These are phyloP conservation scores for Fregetta grallaria DNA, from an alignment of 2,113 vertebrate species.

Conservation along the genomic window DNA sequence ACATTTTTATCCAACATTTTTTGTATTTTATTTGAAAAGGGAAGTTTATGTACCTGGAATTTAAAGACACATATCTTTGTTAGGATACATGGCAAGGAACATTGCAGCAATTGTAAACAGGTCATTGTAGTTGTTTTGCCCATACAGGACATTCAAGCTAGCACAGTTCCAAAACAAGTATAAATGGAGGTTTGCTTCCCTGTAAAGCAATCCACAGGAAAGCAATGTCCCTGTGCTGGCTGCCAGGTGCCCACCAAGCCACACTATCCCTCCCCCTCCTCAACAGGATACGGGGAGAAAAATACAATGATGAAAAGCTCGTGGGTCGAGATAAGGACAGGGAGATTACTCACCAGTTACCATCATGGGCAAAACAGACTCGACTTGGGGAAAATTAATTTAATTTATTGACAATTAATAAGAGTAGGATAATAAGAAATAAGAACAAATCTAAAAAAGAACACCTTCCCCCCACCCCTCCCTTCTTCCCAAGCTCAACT, in stretches of 20 bases:
- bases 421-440: not conserved
- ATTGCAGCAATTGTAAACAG: not conserved
- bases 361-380: accelerated
- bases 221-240: not conserved
- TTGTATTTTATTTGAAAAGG: not conserved
- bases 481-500: not conserved
- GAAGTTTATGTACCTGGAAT: not conserved
- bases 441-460: accelerated
- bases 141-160: not conserved
- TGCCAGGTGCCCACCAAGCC: not conserved
- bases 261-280: not conserved
- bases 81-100: not conserved
- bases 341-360: not conserved
- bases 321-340: accelerated
- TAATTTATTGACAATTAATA: not conserved
- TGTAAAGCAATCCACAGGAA: not conserved
- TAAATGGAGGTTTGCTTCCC: not conserved
- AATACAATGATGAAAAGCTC: not conserved
- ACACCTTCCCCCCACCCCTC: not conserved
- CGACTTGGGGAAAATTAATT: not conserved
- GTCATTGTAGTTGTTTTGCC: not conserved
- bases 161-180: not conserved
- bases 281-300: not conserved
- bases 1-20: not conserved
- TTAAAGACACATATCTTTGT: not conserved